A percentile compares a stretch with the other conserved stretches of the same genome.
phyloP scores from a whole-genome alignment of 1,140 invertebrate species.

The Caenorhabditis tropicalis region DNA sequence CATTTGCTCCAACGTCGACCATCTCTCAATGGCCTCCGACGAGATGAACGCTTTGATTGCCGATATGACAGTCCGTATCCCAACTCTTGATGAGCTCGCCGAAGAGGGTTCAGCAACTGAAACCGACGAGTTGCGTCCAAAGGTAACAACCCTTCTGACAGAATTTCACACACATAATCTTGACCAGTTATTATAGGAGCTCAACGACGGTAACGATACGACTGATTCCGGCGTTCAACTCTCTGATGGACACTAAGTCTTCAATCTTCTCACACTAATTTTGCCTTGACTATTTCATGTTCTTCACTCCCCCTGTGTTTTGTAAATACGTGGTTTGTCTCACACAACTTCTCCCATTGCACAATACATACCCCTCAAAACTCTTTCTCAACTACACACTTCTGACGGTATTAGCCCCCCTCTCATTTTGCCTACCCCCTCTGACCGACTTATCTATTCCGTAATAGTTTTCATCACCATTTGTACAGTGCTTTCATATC shows the following conservation, averaged over 20 bases:
- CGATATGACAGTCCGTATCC: conserved; percentile 60
- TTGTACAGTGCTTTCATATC: conserved; percentile 37
- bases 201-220: conserved; percentile 56
- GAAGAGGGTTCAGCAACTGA: conserved; percentile 46
- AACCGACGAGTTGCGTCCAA: conserved; percentile 35
- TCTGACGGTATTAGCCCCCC: conserved; percentile 42
- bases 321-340: conserved; percentile 25
- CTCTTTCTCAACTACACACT: conserved; percentile 35
- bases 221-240: conserved; percentile 53
- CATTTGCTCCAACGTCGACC: conserved; percentile 59
- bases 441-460: conserved; percentile 4
- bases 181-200: conserved; percentile 18
- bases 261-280: too few species aligned
- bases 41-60: conserved; percentile 70
- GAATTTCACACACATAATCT: background rate
- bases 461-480: background rate
- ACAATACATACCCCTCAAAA: background rate
- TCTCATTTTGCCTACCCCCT: background rate
- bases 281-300: background rate
- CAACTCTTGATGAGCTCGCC: conserved; percentile 41
- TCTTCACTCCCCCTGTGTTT: conserved; percentile 16
- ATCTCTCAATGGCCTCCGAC: conserved; percentile 63
- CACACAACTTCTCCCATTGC: conserved; percentile 17
- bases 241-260: conserved; percentile 34
- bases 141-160: background rate